Evolutionary conservation across 1,140 invertebrate genomes (phyloP).

Genomic region (Hypothenemus hampei): DNA sequence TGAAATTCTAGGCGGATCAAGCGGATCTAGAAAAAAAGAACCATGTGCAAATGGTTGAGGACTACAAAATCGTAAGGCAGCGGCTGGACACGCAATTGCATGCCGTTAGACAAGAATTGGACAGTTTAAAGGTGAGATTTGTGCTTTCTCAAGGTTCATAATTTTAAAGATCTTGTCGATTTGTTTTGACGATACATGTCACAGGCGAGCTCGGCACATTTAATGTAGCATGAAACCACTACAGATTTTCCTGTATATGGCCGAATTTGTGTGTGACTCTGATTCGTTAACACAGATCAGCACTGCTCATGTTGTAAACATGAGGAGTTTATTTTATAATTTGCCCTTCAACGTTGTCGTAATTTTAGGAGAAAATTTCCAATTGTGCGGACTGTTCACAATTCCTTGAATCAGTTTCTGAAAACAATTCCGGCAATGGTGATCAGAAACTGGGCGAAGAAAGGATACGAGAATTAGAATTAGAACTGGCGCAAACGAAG

Average conservation of each 20-base stretch:
- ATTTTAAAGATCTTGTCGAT: too few species aligned
- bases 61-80: slow-evolving; percentile 92
- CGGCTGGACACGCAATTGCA: slow-evolving; percentile 81
- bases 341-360: background rate
- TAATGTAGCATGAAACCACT: too few species aligned
- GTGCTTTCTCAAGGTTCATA: background rate
- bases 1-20: slow-evolving; percentile 17
- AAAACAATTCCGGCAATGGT: slow-evolving; percentile 16
- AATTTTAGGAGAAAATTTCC: slow-evolving; percentile 50
- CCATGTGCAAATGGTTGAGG: slow-evolving; percentile 67
- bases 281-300: too few species aligned
- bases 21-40: slow-evolving; percentile 51
- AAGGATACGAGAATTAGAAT: slow-evolving; percentile 83
- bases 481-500: slow-evolving; percentile 95
- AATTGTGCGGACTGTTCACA: slow-evolving; percentile 53
- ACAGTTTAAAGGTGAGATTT: slow-evolving; percentile 54
- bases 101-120: slow-evolving; percentile 54
- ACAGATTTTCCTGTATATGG: too few species aligned
- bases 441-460: slow-evolving; percentile 42
- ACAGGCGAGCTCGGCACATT: too few species aligned
- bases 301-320: too few species aligned
- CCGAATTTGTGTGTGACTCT: too few species aligned
- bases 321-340: background rate
- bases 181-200: too few species aligned
- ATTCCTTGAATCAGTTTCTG: slow-evolving; percentile 9